phyloP scores from a whole-genome alignment of 2,888 invertebrate genomes.

The Torymus texanus region DNA sequence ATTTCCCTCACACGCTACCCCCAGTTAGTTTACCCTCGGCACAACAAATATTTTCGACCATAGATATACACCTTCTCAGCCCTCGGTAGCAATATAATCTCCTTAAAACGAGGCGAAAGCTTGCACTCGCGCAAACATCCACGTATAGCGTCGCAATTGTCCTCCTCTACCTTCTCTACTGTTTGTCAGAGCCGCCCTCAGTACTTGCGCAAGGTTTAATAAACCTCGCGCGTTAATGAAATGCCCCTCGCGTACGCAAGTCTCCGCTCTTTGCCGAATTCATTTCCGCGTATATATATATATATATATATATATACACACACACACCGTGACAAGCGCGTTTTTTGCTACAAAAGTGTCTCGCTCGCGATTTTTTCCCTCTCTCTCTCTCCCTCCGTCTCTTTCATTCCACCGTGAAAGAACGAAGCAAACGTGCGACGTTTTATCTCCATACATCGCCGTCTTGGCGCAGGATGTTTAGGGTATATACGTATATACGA shows the following conservation, averaged over 20 bases:
- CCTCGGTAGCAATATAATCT: too few species aligned
- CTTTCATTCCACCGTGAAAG: constrained; percentile 3
- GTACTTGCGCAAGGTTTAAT: neutral
- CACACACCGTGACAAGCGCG: too few species aligned
- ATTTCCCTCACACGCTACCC: too few species aligned
- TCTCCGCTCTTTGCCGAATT: constrained; percentile 36
- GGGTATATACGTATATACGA: too few species aligned
- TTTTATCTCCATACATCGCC: too few species aligned
- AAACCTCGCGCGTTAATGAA: constrained; percentile 33
- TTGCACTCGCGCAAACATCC: neutral
- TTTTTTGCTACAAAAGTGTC: constrained; percentile 28
- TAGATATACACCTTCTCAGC: too few species aligned
- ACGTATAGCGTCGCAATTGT: neutral
- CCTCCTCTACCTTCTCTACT: neutral
- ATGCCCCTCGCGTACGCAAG: neutral
- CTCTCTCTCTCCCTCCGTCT: constrained; percentile 4
- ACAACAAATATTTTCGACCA: too few species aligned
- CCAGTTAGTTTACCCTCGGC: too few species aligned
- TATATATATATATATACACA: too few species aligned
- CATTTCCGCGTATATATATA: constrained; percentile 12
- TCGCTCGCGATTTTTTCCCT: constrained; percentile 26
- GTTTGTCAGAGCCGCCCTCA: constrained; percentile 9
- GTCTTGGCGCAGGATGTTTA: too few species aligned
- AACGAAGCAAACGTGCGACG: too few species aligned
- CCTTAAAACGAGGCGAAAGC: too few species aligned